These are phyloP conservation scores for Ceyx cyanopectus DNA, from an alignment of 2,113 vertebrate species.

Conservation along the genomic window DNA sequence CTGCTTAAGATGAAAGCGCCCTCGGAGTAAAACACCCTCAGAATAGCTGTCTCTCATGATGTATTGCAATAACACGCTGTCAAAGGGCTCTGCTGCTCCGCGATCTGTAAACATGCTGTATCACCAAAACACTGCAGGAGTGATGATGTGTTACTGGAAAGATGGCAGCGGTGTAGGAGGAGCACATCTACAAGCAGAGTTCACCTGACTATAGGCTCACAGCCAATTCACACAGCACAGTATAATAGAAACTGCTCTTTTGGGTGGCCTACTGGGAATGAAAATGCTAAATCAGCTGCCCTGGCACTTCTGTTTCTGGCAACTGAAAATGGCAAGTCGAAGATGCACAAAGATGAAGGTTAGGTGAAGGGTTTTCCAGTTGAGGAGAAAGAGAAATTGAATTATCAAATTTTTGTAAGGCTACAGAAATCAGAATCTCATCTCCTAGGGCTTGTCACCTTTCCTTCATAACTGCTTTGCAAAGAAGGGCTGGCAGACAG, in stretches of 20 bases:
- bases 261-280: not conserved
- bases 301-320: not conserved
- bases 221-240: not conserved
- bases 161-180: not conserved
- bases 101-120: not conserved
- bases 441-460: not conserved
- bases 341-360: not conserved
- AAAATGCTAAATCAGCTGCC: not conserved
- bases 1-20: not conserved
- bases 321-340: not conserved
- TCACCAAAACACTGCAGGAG: not conserved
- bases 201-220: slow-evolving; percentile 4
- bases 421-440: not conserved
- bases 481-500: not conserved
- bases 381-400: not conserved
- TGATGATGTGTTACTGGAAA: not conserved
- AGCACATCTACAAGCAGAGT: not conserved
- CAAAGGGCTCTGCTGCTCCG: not conserved
- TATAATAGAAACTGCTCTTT: not conserved
- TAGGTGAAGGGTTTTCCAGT: not conserved
- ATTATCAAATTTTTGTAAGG: not conserved
- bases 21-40: not conserved
- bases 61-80: not conserved
- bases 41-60: not conserved
- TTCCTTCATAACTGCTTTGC: not conserved